phyloP scores from a whole-genome alignment of 2,113 vertebrate genomes.

The Rhizomys pruinosus region DNA sequence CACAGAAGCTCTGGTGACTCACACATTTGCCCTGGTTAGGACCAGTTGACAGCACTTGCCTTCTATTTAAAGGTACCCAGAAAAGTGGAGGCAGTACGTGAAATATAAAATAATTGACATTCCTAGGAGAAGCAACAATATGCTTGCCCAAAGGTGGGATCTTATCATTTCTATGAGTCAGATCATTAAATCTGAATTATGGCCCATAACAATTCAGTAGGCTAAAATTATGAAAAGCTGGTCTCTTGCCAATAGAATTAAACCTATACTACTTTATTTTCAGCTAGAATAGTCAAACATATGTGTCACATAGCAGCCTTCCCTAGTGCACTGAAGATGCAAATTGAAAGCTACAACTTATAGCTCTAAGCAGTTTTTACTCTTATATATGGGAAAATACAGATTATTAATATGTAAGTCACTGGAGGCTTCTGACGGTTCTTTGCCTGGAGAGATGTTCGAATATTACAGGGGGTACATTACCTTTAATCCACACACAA shows the following conservation, averaged over 20 bases:
- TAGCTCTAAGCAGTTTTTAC: slow-evolving; percentile 80
- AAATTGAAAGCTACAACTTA: slow-evolving; percentile 85
- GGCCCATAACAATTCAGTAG: slow-evolving; percentile 79
- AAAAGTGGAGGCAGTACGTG: not conserved
- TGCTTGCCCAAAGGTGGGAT: slow-evolving; percentile 70
- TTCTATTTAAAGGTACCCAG: slow-evolving; percentile 65
- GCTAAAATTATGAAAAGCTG: slow-evolving; percentile 84
- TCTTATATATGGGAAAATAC: slow-evolving; percentile 78
- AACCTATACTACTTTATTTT: slow-evolving; percentile 84
- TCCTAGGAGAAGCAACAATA: slow-evolving; percentile 73
- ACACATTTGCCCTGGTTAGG: not conserved
- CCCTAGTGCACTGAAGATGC: slow-evolving; percentile 85
- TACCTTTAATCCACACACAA: slow-evolving; percentile 60
- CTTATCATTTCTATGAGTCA: slow-evolving; percentile 85
- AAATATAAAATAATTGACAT: slow-evolving; percentile 72
- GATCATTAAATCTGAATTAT: slow-evolving; percentile 87
- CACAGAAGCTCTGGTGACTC: slow-evolving; percentile 16
- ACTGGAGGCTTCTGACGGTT: slow-evolving; percentile 4
- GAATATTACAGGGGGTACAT: slow-evolving; percentile 16
- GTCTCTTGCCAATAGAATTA: slow-evolving; percentile 81
- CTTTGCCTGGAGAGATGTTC: slow-evolving; percentile 52
- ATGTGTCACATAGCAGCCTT: slow-evolving; percentile 82
- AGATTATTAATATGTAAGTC: slow-evolving; percentile 80
- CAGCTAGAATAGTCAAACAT: slow-evolving; percentile 83
- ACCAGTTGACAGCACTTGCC: slow-evolving; percentile 58